Evolutionary conservation across 2,113 vertebrate genomes (phyloP).

Genomic region (Eonycteris spelaea): DNA sequence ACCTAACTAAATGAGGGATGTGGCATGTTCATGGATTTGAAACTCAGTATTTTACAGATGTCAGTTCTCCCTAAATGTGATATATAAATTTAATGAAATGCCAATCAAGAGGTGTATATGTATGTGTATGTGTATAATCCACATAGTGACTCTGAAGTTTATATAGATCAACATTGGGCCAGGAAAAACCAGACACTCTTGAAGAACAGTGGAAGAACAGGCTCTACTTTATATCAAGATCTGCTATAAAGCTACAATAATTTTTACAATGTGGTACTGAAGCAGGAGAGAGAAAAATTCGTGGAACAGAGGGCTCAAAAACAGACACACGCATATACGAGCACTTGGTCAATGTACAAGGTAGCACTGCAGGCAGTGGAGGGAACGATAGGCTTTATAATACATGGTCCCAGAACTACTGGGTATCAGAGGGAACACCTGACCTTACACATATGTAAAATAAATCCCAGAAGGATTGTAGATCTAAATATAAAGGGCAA

Average conservation of each 20-base stretch:
- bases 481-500: not conserved
- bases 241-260: not conserved
- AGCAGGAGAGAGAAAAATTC: not conserved
- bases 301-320: not conserved
- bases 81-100: not conserved
- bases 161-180: not conserved
- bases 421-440: not conserved
- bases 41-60: not conserved
- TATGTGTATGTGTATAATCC: not conserved
- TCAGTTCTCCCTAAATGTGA: not conserved
- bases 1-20: not conserved
- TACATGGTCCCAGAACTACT: no score
- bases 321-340: fast-evolving
- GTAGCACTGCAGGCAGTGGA: fast-evolving
- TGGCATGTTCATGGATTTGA: not conserved
- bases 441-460: not conserved
- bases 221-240: not conserved
- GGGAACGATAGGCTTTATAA: not conserved
- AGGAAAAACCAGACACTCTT: not conserved
- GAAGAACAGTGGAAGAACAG: not conserved
- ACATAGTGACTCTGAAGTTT: not conserved
- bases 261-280: not conserved
- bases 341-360: not conserved
- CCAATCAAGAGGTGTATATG: not conserved
- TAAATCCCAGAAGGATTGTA: not conserved